Evolutionary conservation across 2,888 invertebrate genomes (phyloP).

Genomic region (Hartigia nigra): DNA sequence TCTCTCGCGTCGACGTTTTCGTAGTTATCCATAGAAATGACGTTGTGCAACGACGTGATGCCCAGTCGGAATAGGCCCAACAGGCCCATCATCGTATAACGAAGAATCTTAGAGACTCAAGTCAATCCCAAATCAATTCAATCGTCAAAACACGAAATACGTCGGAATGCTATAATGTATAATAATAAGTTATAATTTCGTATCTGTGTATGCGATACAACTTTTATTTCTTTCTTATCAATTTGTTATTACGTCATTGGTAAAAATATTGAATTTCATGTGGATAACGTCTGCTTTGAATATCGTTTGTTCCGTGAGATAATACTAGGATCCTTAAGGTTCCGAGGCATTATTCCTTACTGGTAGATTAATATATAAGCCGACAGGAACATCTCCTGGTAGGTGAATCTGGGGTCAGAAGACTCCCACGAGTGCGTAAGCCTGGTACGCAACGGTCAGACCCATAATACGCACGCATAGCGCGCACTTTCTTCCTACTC

Average conservation of each 20-base stretch:
- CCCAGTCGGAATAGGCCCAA: not conserved
- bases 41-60: constrained; percentile 30
- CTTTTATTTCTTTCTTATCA: not conserved
- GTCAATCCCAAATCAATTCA: not conserved
- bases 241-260: not conserved
- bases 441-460: constrained; percentile 37
- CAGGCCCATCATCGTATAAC: not conserved
- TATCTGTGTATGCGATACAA: not conserved
- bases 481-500: not conserved
- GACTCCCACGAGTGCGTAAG: constrained; percentile 44
- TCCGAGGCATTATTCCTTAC: not conserved
- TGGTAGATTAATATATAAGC: constrained; percentile 48
- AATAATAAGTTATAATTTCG: not conserved
- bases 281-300: not conserved
- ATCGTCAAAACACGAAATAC: not conserved
- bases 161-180: not conserved
- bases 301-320: not conserved
- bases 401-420: constrained; percentile 52
- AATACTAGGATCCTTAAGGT: not conserved
- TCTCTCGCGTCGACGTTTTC: constrained; percentile 45
- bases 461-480: constrained; percentile 14
- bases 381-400: constrained; percentile 54
- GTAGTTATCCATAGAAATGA: constrained; percentile 34
- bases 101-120: not conserved
- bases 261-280: not conserved